Conservation (phyloP, 2,113 vertebrate species). For the Phrynosoma blainvillii region DNA sequence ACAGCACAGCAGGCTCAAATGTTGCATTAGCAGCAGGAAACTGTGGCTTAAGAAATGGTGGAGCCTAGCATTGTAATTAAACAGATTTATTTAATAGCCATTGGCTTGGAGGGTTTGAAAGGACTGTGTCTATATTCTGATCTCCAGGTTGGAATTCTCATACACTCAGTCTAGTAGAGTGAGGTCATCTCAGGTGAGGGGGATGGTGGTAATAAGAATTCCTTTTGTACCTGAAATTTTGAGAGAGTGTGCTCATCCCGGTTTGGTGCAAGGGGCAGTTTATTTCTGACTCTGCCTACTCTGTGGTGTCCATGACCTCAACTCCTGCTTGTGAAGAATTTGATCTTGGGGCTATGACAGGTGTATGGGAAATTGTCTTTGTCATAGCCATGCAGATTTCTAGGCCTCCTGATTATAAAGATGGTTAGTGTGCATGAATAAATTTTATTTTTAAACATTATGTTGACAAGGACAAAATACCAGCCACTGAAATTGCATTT, state of each 20-base stretch:
- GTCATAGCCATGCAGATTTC: not conserved
- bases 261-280: too few species aligned
- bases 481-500: conserved; percentile 29
- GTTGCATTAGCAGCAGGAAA: not conserved
- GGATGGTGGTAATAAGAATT: too few species aligned
- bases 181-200: not conserved
- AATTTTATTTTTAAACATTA: conserved; percentile 39
- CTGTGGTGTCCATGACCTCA: not conserved
- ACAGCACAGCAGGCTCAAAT: not conserved
- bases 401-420: not conserved
- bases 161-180: too few species aligned
- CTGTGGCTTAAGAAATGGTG: not conserved
- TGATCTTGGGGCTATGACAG: not conserved
- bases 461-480: conserved; percentile 40
- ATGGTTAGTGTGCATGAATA: conserved; percentile 22
- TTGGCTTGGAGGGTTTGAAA: not conserved
- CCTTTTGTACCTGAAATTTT: not conserved
- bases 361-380: not conserved
- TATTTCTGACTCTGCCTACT: not conserved
- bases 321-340: not conserved
- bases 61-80: too few species aligned
- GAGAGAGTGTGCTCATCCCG: too few species aligned
- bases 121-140: not conserved
- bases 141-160: not conserved
- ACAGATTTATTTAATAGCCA: too few species aligned